Evolutionary conservation across 1,140 invertebrate species (phyloP).

Genomic region (Melanaphis sacchari): DNA sequence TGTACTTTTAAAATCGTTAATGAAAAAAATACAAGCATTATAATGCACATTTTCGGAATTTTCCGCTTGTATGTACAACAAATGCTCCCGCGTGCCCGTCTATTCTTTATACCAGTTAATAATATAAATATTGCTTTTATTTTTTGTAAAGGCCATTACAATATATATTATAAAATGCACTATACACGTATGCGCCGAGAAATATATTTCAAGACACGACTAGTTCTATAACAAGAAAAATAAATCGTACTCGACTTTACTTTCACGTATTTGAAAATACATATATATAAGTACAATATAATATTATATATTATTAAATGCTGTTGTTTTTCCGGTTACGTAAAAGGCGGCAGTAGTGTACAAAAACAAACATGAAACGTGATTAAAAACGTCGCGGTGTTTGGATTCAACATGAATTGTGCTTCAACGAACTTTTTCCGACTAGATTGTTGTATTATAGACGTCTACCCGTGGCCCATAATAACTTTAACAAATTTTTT

Average conservation of each 20-base stretch:
- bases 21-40: not conserved
- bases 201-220: not conserved
- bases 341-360: not conserved
- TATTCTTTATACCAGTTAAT: not conserved
- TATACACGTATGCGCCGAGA: not conserved
- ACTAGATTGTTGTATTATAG: not conserved
- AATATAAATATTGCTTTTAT: not conserved
- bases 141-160: not conserved
- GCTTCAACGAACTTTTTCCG: not conserved
- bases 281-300: not conserved
- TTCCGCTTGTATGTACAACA: not conserved
- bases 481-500: not conserved
- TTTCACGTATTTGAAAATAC: not conserved
- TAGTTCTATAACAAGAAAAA: not conserved
- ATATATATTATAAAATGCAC: not conserved
- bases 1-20: slow-evolving; percentile 40
- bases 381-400: not conserved
- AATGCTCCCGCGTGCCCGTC: not conserved
- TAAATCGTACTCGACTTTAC: not conserved
- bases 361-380: not conserved
- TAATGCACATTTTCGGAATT: not conserved
- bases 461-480: not conserved
- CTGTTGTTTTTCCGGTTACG: not conserved
- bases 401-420: not conserved
- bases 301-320: not conserved